phyloP scores from a whole-genome alignment of 2,888 invertebrate species.

The Melieria omissa region DNA sequence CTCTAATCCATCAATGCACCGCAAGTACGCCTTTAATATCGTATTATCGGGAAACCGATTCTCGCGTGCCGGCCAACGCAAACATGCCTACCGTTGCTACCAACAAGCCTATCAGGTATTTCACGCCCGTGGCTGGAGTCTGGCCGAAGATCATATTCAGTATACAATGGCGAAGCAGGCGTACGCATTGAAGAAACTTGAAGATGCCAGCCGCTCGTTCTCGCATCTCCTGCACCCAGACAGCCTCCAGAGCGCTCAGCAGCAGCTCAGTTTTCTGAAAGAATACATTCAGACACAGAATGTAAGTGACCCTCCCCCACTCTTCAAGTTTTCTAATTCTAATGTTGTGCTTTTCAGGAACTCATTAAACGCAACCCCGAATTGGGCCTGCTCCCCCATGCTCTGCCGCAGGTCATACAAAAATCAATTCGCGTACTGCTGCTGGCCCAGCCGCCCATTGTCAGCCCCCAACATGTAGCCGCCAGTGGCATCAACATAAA shows the following conservation, averaged over 20 bases:
- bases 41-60: constrained; percentile 96
- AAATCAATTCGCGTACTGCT: constrained; percentile 76
- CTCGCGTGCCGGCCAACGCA: constrained; percentile 91
- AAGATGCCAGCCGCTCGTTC: constrained; percentile 80
- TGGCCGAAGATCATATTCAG: constrained; percentile 95
- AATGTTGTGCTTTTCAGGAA: constrained; percentile 51
- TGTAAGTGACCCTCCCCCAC: constrained; percentile 68
- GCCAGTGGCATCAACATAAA: constrained; percentile 64
- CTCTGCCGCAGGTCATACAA: constrained; percentile 79
- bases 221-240: constrained; percentile 79
- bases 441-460: constrained; percentile 57
- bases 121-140: constrained; percentile 81
- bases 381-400: constrained; percentile 72
- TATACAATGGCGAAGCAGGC: constrained; percentile 93
- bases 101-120: constrained; percentile 88
- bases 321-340: constrained; percentile 6
- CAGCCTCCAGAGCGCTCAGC: constrained; percentile 77
- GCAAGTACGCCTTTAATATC: constrained; percentile 97
- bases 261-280: constrained; percentile 84
- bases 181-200: constrained; percentile 78
- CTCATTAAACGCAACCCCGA: constrained; percentile 59
- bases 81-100: constrained; percentile 92
- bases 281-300: constrained; percentile 89
- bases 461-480: constrained; percentile 55
- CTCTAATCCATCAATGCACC: constrained; percentile 75